phyloP scores from a whole-genome alignment of 2,888 invertebrate species.

The Acleris cristana region DNA sequence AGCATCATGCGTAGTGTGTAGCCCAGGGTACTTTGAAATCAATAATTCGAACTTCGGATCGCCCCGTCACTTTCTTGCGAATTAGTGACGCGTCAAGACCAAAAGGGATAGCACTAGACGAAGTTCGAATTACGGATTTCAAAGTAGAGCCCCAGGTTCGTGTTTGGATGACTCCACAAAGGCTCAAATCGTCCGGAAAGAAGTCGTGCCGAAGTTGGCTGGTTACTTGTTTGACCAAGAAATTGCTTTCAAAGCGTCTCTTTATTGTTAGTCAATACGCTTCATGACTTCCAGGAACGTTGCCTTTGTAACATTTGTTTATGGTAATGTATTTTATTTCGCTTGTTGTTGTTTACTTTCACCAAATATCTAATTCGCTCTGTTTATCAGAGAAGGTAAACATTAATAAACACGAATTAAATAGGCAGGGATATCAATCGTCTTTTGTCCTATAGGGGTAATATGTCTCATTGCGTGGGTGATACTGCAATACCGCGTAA shows the following conservation, averaged over 20 bases:
- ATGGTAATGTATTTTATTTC: slow-evolving; percentile 18
- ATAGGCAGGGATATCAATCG: too few species aligned
- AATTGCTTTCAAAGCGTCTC: slow-evolving; percentile 31
- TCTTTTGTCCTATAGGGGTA: too few species aligned
- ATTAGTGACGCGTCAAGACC: too few species aligned
- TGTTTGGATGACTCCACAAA: slow-evolving; percentile 28
- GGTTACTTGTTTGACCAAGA: slow-evolving; percentile 37
- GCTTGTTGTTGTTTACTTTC: slow-evolving; percentile 19
- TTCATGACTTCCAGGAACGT: slow-evolving; percentile 18
- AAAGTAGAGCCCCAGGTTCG: too few species aligned
- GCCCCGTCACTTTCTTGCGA: too few species aligned
- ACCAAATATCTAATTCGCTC: not conserved
- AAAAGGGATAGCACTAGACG: too few species aligned
- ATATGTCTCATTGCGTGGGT: too few species aligned
- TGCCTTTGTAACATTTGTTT: slow-evolving; percentile 21
- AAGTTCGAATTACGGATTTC: too few species aligned
- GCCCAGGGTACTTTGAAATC: too few species aligned
- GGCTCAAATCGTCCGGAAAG: slow-evolving; percentile 27
- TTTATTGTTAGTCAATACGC: slow-evolving; percentile 25
- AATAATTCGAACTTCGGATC: too few species aligned
- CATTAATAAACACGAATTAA: too few species aligned
- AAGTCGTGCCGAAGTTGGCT: slow-evolving; percentile 21
- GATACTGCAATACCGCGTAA: too few species aligned
- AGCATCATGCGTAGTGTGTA: not conserved
- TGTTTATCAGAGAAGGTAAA: not conserved